phyloP scores from a whole-genome alignment of 2,797 vertebrate species.

The Sylvia borin region DNA sequence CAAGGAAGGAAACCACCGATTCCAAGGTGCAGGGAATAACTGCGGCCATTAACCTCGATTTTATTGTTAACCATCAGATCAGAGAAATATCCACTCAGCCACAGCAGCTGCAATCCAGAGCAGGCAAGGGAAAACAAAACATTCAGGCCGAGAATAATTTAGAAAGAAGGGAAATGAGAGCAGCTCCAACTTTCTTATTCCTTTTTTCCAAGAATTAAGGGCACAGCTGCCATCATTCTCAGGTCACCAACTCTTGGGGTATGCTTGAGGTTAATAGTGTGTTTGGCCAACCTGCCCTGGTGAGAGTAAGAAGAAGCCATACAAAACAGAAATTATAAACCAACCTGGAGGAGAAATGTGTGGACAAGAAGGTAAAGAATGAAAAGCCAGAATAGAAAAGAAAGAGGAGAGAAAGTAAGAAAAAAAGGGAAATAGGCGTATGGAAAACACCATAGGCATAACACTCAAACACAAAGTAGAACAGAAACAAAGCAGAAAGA shows the following conservation, averaged over 20 bases:
- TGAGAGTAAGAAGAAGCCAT: background rate
- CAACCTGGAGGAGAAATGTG: background rate
- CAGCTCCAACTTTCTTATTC: background rate
- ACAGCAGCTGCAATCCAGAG: background rate
- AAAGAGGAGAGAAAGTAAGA: background rate
- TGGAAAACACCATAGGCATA: background rate
- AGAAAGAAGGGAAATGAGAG: slow-evolving; percentile 9
- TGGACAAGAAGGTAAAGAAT: background rate
- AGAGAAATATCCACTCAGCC: background rate
- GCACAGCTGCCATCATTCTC: background rate
- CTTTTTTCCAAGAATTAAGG: background rate
- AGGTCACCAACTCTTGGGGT: fast-evolving
- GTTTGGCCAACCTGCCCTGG: background rate
- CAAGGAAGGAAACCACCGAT: background rate
- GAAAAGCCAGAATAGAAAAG: background rate
- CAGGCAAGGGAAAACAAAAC: background rate
- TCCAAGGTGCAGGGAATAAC: background rate
- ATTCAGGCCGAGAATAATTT: background rate
- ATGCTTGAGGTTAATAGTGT: background rate
- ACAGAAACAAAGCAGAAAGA: slow-evolving; percentile 45
- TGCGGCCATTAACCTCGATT: background rate
- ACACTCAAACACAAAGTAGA: slow-evolving; percentile 8
- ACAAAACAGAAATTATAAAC: background rate
- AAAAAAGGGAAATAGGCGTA: background rate
- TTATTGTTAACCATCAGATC: background rate